Evolutionary conservation across 35 echinoderm and acorn worm genomes (phyloP).

Genomic region (Apostichopus californicus): DNA sequence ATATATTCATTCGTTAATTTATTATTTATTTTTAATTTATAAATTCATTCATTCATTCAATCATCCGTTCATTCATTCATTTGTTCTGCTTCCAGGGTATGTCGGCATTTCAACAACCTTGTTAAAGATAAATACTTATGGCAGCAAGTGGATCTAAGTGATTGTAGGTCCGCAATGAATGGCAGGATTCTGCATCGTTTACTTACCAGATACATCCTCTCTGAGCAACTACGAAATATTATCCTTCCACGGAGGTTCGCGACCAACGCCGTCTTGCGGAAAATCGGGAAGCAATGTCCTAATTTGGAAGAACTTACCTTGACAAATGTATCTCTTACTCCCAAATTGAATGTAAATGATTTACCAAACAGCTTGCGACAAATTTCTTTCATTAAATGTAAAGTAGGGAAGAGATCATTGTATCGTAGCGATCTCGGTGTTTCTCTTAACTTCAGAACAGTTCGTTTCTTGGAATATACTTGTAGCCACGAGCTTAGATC

Average conservation of each 20-base stretch:
- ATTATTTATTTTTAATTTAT: no score
- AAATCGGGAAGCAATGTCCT: not conserved
- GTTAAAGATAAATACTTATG: not conserved
- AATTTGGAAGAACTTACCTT: not conserved
- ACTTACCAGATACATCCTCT: constrained; percentile 5
- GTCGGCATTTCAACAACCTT: not conserved
- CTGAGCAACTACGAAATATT: not conserved
- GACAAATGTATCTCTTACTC: not conserved
- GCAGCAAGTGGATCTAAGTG: not conserved
- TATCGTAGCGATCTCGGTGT: no score
- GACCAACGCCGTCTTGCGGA: not conserved
- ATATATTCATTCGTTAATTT: no score
- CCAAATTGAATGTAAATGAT: not conserved
- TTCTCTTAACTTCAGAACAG: no score
- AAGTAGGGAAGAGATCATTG: no score
- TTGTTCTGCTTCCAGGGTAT: not conserved
- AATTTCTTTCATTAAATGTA: not conserved
- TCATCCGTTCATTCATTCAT: no score
- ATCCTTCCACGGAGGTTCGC: constrained; percentile 6
- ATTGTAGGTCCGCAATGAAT: not conserved
- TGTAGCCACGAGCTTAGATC: no score
- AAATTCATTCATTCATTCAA: no score
- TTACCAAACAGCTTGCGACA: constrained; percentile 3
- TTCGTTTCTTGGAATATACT: no score
- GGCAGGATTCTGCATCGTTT: not conserved